Evolutionary conservation across 2,113 vertebrate genomes (phyloP).

Genomic region (Salvelinus alpinus): DNA sequence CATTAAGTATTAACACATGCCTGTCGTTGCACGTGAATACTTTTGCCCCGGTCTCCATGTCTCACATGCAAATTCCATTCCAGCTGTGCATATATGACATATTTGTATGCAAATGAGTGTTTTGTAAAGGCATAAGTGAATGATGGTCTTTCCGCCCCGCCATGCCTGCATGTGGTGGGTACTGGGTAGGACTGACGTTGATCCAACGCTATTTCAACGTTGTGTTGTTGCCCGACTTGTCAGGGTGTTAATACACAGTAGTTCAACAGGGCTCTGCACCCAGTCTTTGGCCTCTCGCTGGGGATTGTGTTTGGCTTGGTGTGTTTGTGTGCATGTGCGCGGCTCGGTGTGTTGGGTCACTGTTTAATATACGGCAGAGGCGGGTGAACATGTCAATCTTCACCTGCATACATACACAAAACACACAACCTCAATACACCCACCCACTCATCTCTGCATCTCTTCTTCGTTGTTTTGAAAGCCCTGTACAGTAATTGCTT

Average conservation of each 20-base stretch:
- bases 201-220: not conserved
- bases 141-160: constrained; percentile 48
- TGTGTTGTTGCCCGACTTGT: not conserved
- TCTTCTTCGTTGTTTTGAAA: too few relatives aligned
- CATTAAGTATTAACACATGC: constrained; percentile 48
- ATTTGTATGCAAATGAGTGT: constrained; percentile 67
- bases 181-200: not conserved
- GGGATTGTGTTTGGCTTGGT: not conserved
- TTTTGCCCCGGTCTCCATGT: constrained; percentile 43
- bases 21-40: constrained; percentile 18
- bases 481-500: too few relatives aligned
- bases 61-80: constrained; percentile 64
- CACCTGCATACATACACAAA: too few relatives aligned
- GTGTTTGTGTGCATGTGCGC: not conserved
- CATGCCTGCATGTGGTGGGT: constrained; percentile 43
- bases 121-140: constrained; percentile 53
- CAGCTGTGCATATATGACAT: constrained; percentile 57
- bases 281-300: too few relatives aligned
- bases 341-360: too few relatives aligned
- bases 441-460: too few relatives aligned
- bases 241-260: not conserved
- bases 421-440: too few relatives aligned
- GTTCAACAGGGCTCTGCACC: not conserved
- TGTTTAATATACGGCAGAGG: too few relatives aligned
- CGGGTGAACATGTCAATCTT: too few relatives aligned